phyloP scores from a whole-genome alignment of 2,113 vertebrate species.

The Crypturellus undulatus region DNA sequence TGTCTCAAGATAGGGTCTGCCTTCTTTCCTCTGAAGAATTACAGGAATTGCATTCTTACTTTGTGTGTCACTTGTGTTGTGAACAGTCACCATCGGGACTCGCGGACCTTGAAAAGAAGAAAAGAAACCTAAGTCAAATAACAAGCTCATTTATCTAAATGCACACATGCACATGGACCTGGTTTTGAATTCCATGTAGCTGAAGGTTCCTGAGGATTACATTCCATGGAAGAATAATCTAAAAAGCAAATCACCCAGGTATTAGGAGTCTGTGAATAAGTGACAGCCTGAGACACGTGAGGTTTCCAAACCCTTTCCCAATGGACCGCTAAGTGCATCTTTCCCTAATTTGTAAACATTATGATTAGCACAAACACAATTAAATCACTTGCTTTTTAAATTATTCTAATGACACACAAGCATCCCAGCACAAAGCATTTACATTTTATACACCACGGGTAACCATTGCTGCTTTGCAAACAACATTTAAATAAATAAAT shows the following conservation, averaged over 20 bases:
- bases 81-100: constrained; percentile 87
- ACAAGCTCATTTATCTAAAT: background rate
- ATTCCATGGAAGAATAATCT: constrained; percentile 32
- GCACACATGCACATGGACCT: background rate
- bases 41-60: constrained; percentile 82
- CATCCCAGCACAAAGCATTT: background rate
- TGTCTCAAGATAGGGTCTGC: background rate
- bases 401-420: background rate
- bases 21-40: background rate
- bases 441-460: background rate
- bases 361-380: constrained; percentile 49
- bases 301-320: constrained; percentile 29
- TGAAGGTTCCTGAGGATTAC: background rate
- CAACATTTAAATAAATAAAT: background rate
- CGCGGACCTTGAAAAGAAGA: constrained; percentile 82
- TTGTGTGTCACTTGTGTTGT: constrained; percentile 82
- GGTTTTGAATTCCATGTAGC: background rate
- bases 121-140: constrained; percentile 18
- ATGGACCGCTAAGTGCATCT: background rate
- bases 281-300: constrained; percentile 13
- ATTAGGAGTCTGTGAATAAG: constrained; percentile 49
- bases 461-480: background rate
- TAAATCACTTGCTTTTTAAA: constrained; percentile 18
- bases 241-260: constrained; percentile 41
- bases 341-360: constrained; percentile 49